These are phyloP conservation scores for Ephestia elutella DNA, from an alignment of 1,140 invertebrate genomes.

Conservation along the genomic window DNA sequence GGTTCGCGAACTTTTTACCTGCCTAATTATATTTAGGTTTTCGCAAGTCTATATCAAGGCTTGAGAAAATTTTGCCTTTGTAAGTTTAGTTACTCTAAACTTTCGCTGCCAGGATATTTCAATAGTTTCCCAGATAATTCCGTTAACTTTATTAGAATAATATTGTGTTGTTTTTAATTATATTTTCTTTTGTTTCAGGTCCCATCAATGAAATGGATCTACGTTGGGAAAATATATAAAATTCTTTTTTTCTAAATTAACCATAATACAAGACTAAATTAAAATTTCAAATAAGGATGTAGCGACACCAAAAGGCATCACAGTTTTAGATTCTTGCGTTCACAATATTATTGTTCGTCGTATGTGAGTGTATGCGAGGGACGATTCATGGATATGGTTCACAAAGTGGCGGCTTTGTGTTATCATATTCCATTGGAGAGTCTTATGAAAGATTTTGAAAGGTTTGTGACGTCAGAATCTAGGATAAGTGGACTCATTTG, in stretches of 20 bases:
- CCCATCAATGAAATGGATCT: neutral
- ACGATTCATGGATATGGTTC: conserved; percentile 28
- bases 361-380: conserved; percentile 15
- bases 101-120: no score
- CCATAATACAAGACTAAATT: neutral
- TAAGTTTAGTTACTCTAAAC: no score
- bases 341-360: conserved; percentile 25
- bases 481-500: neutral
- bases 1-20: conserved; percentile 36
- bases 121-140: no score
- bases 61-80: no score
- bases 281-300: neutral
- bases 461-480: neutral
- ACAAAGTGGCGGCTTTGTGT: conserved; percentile 50
- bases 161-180: neutral
- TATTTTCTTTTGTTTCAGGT: neutral
- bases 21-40: neutral
- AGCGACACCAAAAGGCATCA: neutral
- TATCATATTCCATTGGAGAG: conserved; percentile 23
- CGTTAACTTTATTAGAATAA: no score
- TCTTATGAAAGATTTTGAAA: neutral
- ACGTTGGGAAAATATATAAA: neutral
- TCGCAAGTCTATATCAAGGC: neutral
- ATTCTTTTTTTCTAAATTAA: neutral
- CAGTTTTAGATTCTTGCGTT: conserved; percentile 19